phyloP scores from a whole-genome alignment of 1,140 invertebrate species.

The Bombus balteatus region DNA sequence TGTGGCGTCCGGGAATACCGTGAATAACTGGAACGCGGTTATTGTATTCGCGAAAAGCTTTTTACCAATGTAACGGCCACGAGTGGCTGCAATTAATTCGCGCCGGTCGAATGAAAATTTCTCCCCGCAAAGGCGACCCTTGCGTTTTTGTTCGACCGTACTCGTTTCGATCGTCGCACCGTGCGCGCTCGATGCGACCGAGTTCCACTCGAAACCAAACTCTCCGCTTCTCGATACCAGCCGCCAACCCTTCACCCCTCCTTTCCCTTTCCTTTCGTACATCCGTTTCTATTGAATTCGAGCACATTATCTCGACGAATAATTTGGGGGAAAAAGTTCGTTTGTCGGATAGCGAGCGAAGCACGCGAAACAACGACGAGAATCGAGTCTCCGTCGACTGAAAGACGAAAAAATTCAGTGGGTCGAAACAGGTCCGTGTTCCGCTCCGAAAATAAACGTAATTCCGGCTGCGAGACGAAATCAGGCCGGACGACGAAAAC shows the following conservation, averaged over 20 bases:
- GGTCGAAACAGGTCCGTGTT: background rate
- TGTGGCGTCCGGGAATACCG: slow-evolving; percentile 1
- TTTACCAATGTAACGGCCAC: slow-evolving; percentile 27
- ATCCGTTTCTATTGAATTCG: background rate
- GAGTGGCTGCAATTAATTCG: slow-evolving; percentile 46
- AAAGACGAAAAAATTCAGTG: background rate
- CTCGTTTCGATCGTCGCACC: background rate
- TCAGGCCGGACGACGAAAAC: background rate
- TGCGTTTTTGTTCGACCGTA: background rate
- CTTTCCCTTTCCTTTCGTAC: background rate
- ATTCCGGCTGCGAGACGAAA: background rate
- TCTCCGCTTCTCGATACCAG: background rate
- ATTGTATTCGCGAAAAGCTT: slow-evolving; percentile 39
- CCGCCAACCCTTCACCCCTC: too few species aligned
- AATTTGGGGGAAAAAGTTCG: background rate
- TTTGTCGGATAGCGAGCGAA: background rate
- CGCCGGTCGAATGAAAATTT: slow-evolving; percentile 20
- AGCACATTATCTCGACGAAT: background rate
- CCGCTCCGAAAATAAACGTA: background rate
- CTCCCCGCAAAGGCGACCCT: background rate
- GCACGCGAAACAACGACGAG: background rate
- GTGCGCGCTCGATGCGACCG: background rate
- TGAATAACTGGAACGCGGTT: slow-evolving; percentile 31
- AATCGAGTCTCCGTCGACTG: background rate
- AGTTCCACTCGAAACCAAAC: background rate